Base-by-base conservation (phyloP, 2,113 vertebrate species). In the Melozone crissalis region DNA sequence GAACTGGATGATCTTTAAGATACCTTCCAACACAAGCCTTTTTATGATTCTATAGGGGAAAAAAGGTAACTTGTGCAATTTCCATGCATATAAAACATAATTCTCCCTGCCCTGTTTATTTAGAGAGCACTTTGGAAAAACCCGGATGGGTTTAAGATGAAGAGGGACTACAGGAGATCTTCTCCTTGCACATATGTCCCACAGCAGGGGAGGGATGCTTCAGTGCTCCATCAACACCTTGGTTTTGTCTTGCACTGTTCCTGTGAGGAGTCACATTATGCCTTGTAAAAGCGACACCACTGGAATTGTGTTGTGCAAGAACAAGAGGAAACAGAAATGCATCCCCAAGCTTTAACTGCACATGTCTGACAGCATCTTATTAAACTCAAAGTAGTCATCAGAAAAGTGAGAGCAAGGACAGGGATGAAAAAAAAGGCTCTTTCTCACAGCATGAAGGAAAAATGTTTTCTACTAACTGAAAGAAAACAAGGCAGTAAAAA, bases 341-440 rank as follows among this genome's bases (percentile, higher is more conserved):
- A 91, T 92, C 73, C 84, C 68, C 2, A 8, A 89, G 73, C 68
- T 95, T 66, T 89, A 90, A 61, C 92, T 33, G 54, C 89, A 84
- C 76, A 39, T 63, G 23, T 87, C 88, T 96, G 95, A 96, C 88
- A 95, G 92, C 83, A 82, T 87, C 90, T 93, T 96, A 81, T 96
- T 94, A 96, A 94, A 89, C 49, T 67, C 33, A 2, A 79, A 81
- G 73, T 73, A 88, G 75, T 84, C 87, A 82, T 82, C 65, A 75
- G 66, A 87, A 88, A 90, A 87, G n/a, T 84, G 57, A 94, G 35
- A 93, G 75, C 44, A 84, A 72, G 54, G 27, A 61, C 33, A 14
- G 20, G 28, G 33, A 66, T 87, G 14, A 24, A 62, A 71, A 55
- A 79, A 79, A 55, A 43, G 10, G 24, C 63, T 84, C 61, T 72